phyloP scores from a whole-genome alignment of 2,113 vertebrate species.

The Dunckerocampus dactyliophorus region DNA sequence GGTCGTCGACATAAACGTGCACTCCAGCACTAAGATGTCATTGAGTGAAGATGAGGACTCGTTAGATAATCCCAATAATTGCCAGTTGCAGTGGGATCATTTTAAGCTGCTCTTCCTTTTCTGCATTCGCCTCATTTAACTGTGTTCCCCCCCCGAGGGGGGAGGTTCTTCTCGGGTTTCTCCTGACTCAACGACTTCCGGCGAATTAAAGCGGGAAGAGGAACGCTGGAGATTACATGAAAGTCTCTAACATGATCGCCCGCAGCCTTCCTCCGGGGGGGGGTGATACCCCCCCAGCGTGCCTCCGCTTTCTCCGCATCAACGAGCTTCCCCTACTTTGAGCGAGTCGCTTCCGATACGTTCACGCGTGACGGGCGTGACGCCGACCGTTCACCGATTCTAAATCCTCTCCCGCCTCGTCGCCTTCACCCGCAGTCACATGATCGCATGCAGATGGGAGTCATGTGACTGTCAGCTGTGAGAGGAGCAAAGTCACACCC shows the following conservation, averaged over 20 bases:
- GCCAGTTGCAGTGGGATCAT: background rate
- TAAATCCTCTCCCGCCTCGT: no score
- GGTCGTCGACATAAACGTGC: no score
- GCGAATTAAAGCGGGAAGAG: background rate
- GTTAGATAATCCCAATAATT: conserved; percentile 3
- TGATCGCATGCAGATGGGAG: no score
- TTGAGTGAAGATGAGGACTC: background rate
- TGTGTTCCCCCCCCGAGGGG: background rate
- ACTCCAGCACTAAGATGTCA: no score
- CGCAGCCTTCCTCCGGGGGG: no score
- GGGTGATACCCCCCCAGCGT: background rate
- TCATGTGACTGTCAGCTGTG: no score
- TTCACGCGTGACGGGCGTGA: background rate
- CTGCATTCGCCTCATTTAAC: background rate
- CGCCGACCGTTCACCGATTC: background rate
- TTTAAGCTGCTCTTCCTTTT: background rate
- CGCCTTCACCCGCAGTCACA: no score
- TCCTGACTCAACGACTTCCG: background rate
- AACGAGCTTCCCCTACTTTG: background rate
- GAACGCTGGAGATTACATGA: background rate
- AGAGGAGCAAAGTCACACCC: no score
- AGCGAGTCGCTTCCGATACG: background rate
- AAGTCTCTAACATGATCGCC: background rate
- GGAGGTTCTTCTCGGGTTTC: background rate
- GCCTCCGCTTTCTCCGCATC: no score